These are phyloP conservation scores for Genyomyrus donnyi DNA, from an alignment of 2,113 vertebrate genomes.

Conservation along the genomic window DNA sequence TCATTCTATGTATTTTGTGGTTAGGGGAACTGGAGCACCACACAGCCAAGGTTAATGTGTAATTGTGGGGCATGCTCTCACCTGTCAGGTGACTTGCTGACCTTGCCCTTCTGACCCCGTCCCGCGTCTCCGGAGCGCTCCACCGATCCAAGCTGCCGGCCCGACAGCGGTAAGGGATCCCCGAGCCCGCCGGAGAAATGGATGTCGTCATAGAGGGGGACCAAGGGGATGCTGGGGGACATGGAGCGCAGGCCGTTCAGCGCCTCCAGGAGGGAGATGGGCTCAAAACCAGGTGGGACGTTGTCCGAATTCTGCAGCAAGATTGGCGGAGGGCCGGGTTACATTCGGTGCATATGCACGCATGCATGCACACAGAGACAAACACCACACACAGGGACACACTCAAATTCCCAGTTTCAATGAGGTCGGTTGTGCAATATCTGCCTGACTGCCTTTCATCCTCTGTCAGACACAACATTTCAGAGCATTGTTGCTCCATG, in stretches of 20 bases:
- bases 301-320: conserved; percentile 67
- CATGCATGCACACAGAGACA: neutral
- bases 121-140: conserved; percentile 53
- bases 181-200: conserved; percentile 61
- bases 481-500: neutral
- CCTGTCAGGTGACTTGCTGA: conserved; percentile 75
- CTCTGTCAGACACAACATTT: neutral
- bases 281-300: conserved; percentile 74
- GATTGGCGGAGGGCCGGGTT: neutral
- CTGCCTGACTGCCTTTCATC: neutral
- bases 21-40: neutral
- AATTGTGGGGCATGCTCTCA: conserved; percentile 37
- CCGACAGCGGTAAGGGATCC: conserved; percentile 55
- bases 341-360: neutral
- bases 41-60: neutral
- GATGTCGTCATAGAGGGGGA: conserved; percentile 78
- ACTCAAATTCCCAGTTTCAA: neutral
- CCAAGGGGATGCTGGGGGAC: conserved; percentile 66
- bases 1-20: neutral
- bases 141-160: conserved; percentile 54
- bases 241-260: conserved; percentile 70
- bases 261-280: conserved; percentile 77
- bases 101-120: conserved; percentile 59
- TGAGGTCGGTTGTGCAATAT: neutral
- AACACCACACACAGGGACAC: neutral